Evolutionary conservation across 2,113 vertebrate species (phyloP).

Genomic region (Sapajus apella): DNA sequence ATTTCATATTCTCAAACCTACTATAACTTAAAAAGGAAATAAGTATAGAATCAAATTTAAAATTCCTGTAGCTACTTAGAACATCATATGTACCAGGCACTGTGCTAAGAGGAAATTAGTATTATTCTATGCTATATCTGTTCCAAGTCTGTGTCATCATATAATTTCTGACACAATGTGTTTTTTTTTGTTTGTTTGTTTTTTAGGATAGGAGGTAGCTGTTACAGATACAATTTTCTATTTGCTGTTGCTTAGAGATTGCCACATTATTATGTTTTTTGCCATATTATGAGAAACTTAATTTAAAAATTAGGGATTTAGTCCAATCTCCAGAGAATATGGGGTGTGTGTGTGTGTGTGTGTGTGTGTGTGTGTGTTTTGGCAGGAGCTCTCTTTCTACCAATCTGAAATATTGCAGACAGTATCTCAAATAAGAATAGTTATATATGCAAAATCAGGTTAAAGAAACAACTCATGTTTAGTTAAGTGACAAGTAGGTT

Average conservation of each 20-base stretch:
- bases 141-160: background rate
- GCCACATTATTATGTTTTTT: too few species aligned
- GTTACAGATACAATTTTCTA: background rate
- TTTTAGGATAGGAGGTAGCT: background rate
- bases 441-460: constrained; percentile 10
- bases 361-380: background rate
- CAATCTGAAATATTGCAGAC: background rate
- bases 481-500: background rate
- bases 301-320: background rate
- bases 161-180: background rate
- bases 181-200: background rate
- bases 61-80: background rate
- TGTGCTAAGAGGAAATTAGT: background rate
- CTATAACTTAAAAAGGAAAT: background rate
- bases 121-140: background rate
- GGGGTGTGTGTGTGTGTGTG: background rate
- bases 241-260: constrained; percentile 38
- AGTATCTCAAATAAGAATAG: background rate
- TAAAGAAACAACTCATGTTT: background rate
- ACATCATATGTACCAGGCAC: background rate
- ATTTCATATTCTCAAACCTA: background rate
- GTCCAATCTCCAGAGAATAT: background rate
- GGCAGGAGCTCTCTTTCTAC: background rate
- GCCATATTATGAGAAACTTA: background rate
- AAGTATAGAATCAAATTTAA: constrained; percentile 19